phyloP scores from a whole-genome alignment of 2,113 vertebrate genomes.

The Rhodinocichla rosea region DNA sequence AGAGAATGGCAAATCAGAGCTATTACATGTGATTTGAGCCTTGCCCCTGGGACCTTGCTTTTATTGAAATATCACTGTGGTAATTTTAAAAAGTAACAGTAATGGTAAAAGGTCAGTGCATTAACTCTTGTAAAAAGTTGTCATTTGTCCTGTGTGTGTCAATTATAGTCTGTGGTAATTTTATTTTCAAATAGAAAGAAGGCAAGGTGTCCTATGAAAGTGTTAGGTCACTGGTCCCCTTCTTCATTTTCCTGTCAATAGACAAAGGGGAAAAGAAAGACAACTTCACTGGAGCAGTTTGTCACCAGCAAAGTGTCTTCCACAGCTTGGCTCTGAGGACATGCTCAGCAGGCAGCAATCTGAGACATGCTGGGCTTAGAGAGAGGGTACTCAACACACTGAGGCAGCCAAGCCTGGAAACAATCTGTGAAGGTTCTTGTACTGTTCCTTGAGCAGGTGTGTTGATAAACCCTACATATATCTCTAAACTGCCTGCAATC shows the following conservation, averaged over 20 bases:
- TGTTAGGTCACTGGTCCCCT: not conserved
- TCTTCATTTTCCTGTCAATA: not conserved
- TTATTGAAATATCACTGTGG: not conserved
- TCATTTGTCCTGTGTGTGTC: not conserved
- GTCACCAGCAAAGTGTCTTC: not conserved
- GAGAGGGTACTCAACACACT: not conserved
- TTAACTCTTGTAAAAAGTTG: not conserved
- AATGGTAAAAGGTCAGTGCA: not conserved
- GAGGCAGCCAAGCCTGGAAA: not conserved
- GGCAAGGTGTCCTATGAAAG: not conserved
- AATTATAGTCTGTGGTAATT: not conserved
- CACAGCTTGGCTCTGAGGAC: not conserved
- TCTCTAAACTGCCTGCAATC: not conserved
- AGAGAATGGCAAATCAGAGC: not conserved
- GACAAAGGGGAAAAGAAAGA: not conserved
- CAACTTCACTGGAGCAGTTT: not conserved
- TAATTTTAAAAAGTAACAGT: not conserved
- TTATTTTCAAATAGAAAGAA: not conserved
- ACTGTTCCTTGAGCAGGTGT: not conserved
- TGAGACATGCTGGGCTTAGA: accelerated
- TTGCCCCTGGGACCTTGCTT: not conserved
- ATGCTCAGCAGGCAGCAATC: not conserved
- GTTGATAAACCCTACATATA: not conserved
- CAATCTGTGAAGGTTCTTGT: not conserved
- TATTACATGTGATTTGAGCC: not conserved